Conservation (phyloP, 2,113 vertebrate species). For the Odontophorus gujanensis region DNA sequence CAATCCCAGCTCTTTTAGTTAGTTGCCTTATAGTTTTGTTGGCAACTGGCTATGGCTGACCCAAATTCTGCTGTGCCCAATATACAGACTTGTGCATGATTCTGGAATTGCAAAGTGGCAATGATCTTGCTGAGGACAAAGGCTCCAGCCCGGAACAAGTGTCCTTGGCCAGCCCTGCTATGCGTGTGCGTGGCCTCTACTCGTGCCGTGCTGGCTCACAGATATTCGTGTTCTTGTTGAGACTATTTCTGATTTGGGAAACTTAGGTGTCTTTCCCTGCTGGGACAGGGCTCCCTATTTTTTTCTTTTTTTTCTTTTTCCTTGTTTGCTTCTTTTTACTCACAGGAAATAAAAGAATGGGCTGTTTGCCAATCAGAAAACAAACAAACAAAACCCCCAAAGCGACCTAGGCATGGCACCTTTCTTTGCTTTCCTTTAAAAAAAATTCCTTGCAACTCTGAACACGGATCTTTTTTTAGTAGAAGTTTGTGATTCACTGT, state of each 20-base stretch:
- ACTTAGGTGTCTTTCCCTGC: background rate
- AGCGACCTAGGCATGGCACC: constrained; percentile 4
- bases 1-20: background rate
- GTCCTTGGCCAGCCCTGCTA: background rate
- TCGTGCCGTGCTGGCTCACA: background rate
- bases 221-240: background rate
- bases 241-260: background rate
- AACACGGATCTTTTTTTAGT: background rate
- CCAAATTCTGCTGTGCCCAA: accelerated
- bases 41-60: background rate
- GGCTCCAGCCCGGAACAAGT: background rate
- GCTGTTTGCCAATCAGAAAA: constrained; percentile 2
- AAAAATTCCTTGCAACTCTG: background rate
- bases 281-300: background rate
- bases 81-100: accelerated
- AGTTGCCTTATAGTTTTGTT: background rate
- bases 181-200: background rate
- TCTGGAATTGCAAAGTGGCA: background rate
- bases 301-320: background rate
- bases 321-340: constrained; percentile 30
- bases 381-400: background rate
- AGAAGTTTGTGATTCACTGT: background rate
- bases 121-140: background rate
- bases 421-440: background rate
- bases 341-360: constrained; percentile 23